phyloP scores from a whole-genome alignment of 2,888 invertebrate species.

The Ernsta delagoae region DNA sequence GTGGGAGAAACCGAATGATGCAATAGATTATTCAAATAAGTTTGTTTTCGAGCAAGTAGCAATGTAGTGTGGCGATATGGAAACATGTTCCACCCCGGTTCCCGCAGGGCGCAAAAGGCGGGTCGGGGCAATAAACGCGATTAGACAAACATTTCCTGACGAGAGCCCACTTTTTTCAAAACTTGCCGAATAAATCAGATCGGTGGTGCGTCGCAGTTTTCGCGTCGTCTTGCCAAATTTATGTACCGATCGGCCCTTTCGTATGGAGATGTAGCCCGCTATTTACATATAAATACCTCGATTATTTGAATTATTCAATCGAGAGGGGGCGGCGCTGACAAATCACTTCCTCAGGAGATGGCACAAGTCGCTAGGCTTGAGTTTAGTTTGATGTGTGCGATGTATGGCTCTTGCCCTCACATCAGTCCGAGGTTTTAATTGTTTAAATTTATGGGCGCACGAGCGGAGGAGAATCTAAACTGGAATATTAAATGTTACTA shows the following conservation, averaged over 20 bases:
- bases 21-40: conserved; percentile 37
- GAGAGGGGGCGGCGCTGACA: conserved; percentile 85
- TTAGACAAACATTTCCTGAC: conserved; percentile 84
- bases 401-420: conserved; percentile 44
- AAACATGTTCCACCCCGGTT: conserved; percentile 56
- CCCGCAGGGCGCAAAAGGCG: conserved; percentile 69
- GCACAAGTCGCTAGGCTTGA: conserved; percentile 76
- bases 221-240: conserved; percentile 84
- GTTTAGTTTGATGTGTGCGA: conserved; percentile 71
- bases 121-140: conserved; percentile 78
- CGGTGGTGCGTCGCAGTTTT: conserved; percentile 79
- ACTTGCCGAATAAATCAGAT: conserved; percentile 83
- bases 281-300: conserved; percentile 85
- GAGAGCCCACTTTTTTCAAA: conserved; percentile 80
- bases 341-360: conserved; percentile 84
- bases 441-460: no score
- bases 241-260: conserved; percentile 85
- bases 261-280: conserved; percentile 83
- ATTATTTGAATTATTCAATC: conserved; percentile 86
- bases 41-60: conserved; percentile 48
- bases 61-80: conserved; percentile 42
- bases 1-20: not conserved
- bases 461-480: no score
- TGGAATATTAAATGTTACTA: no score
- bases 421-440: no score